Evolutionary conservation across 2,113 vertebrate genomes (phyloP), one percentile per base, ranked within the genome.

Genomic region (Callipepla squamata): DNA sequence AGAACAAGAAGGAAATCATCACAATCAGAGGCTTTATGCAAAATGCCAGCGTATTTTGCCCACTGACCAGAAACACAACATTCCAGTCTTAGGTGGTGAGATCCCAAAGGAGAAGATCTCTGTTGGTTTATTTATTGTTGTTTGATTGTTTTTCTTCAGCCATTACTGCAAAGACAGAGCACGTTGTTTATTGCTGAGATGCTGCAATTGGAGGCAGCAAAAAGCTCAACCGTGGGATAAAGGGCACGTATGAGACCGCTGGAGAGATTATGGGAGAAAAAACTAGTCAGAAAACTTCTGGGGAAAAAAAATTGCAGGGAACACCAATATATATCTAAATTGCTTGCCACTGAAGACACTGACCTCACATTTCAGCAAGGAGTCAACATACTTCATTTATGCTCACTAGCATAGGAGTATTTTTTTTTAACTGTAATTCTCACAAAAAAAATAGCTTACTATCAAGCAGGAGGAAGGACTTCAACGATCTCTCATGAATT

Each of bases 31-130:
- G 13, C 48, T 20, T 81, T 65, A 57, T 87, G 58, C 40, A 62
- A 61, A 66, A 53, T 17, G 8, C 28, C 68, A 51, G 15, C 8
- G 62, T 53, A 19, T 62, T 89, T 77, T 85, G n/a, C 26, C 40
- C 26, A 28, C 40, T 65, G 58, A 14, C 19, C 76, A 62, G 58
- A 90, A 86, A 69, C 3, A 55, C 12, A 70, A 62, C 5, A 11
- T 42, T 87, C 48, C 12, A 15, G 6, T 48, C 50, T 45, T 1
- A 1, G 26, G 36, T 53, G 40, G n/a, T 0, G 1, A 83, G 80
- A 86, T 63, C 51, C 32, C 38, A 68, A 47, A 16, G 15, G 11
- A n/a, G 13, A 8, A 26, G 7, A 68, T 7, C 11, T 75, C 55
- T 14, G n/a, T 30, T 58, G 8, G 5, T 58, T 32, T 13, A 8